These are phyloP conservation scores for Pocillopora verrucosa DNA, from an alignment of 64 coral and sea anemone genomes.

Conservation along the genomic window DNA sequence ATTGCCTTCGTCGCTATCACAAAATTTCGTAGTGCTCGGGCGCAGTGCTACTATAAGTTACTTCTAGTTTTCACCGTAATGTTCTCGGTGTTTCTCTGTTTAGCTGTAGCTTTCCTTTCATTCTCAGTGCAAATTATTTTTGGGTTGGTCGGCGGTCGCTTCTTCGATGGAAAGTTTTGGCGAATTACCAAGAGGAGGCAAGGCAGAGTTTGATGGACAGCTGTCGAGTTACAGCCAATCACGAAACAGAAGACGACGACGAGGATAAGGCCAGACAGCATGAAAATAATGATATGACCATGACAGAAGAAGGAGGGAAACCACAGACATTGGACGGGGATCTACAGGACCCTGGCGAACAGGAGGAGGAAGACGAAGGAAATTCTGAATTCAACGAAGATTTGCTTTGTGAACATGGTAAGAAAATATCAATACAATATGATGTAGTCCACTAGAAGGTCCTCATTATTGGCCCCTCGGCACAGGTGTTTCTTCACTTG, in stretches of 20 bases:
- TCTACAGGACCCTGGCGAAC: not conserved
- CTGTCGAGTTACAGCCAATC: conserved; percentile 24
- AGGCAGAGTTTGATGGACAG: conserved; percentile 30
- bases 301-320: not conserved
- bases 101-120: not conserved
- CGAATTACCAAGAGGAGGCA: conserved; percentile 33
- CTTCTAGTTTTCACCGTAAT: not conserved
- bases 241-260: conserved; percentile 11
- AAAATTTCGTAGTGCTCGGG: no score
- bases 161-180: conserved; percentile 75
- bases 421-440: not conserved
- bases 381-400: conserved; percentile 89
- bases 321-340: not conserved
- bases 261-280: not conserved
- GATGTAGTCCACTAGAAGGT: no score
- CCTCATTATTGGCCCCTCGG: no score
- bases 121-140: conserved; percentile 46
- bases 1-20: no score
- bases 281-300: not conserved
- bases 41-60: not conserved
- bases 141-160: conserved; percentile 91
- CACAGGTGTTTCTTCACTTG: no score
- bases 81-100: not conserved
- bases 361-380: conserved; percentile 50
- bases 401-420: conserved; percentile 91